Conservation (phyloP, 2,888 invertebrate genomes). For the Ethmia dodecea region DNA sequence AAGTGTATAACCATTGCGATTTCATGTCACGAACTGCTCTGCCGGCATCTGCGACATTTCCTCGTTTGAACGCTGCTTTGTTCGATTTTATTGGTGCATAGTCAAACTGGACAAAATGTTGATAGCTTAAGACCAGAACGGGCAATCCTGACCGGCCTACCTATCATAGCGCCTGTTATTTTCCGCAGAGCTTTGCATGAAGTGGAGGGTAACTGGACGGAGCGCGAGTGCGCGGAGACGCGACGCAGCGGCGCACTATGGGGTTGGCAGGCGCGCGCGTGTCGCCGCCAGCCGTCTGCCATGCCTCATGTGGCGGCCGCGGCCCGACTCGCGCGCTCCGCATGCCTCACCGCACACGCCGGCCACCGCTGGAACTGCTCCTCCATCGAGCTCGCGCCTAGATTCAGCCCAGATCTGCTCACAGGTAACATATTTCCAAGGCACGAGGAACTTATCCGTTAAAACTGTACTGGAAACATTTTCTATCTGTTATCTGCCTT, state of each 20-base stretch:
- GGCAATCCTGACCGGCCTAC: too few species aligned
- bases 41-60: too few species aligned
- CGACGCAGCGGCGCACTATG: constrained; percentile 74
- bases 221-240: constrained; percentile 55
- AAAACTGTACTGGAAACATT: not conserved
- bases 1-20: too few species aligned
- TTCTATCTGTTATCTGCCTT: not conserved
- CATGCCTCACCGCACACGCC: constrained; percentile 84
- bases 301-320: constrained; percentile 89
- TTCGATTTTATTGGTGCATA: too few species aligned
- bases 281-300: constrained; percentile 80
- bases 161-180: too few species aligned
- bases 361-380: constrained; percentile 92
- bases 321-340: constrained; percentile 80
- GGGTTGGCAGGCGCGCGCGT: constrained; percentile 80
- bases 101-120: not conserved
- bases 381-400: constrained; percentile 83
- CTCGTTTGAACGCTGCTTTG: too few species aligned
- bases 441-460: not conserved
- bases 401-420: constrained; percentile 85
- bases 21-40: too few species aligned
- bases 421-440: constrained; percentile 74
- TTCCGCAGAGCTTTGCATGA: constrained; percentile 55
- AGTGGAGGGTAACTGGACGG: constrained; percentile 69
- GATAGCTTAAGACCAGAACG: not conserved